Percentiles rank a stretch among this genome's conserved stretches.
phyloP scores from a whole-genome alignment of 1,140 invertebrate species.

The Lepidostoma basale region DNA sequence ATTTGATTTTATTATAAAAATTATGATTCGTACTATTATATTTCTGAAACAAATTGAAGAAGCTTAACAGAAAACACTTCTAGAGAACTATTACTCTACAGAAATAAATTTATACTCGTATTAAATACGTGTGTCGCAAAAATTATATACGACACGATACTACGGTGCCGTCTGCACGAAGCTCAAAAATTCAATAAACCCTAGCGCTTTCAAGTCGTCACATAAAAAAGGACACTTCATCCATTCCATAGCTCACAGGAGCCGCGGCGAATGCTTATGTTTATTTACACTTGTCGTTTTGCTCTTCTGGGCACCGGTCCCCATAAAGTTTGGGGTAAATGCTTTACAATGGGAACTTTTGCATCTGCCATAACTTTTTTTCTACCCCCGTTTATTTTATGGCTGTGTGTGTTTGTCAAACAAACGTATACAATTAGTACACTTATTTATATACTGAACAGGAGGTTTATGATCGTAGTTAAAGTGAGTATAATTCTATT shows the following conservation, averaged over 20 bases:
- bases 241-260: neutral
- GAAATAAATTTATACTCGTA: conserved; percentile 1
- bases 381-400: conserved; percentile 14
- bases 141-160: conserved; percentile 23
- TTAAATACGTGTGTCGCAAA: conserved; percentile 14
- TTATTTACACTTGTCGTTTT: neutral
- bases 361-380: conserved; percentile 39
- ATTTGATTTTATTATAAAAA: too few relatives aligned
- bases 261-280: neutral
- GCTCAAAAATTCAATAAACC: neutral
- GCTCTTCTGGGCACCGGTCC: neutral
- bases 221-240: neutral
- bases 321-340: conserved; percentile 18
- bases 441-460: too few relatives aligned
- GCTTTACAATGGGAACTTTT: conserved; percentile 43
- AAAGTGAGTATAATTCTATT: too few relatives aligned
- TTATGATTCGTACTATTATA: too few relatives aligned
- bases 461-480: too few relatives aligned
- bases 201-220: neutral
- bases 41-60: too few relatives aligned
- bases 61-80: conserved; percentile 2
- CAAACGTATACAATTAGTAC: neutral
- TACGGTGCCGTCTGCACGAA: neutral
- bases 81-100: neutral
- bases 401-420: neutral